Conservation (phyloP, 2,888 invertebrate species). For the Brachylomia viminalis region DNA sequence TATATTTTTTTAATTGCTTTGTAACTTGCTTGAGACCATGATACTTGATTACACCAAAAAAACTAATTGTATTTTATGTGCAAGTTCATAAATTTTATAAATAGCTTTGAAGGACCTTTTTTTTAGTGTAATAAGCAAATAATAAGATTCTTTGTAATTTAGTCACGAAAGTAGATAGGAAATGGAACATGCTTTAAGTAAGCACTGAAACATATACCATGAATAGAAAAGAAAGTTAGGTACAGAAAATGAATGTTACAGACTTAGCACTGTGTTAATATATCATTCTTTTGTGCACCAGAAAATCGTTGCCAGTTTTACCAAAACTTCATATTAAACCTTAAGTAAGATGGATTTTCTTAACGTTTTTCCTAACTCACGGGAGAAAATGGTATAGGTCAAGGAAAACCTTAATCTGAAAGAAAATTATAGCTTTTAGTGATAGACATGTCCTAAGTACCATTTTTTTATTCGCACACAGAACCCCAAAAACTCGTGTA, state of each 20-base stretch:
- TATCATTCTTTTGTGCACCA: background rate
- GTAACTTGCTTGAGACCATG: background rate
- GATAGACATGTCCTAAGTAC: background rate
- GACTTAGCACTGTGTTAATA: background rate
- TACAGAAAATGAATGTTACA: background rate
- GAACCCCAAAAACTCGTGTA: conserved; percentile 55
- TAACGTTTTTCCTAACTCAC: background rate
- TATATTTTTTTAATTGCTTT: background rate
- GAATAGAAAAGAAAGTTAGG: background rate
- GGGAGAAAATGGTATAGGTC: background rate
- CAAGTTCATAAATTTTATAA: background rate
- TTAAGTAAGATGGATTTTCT: background rate
- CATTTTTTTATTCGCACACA: conserved; percentile 11
- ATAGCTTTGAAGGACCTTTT: background rate
- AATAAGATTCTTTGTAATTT: background rate
- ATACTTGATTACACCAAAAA: background rate
- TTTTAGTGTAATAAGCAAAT: background rate
- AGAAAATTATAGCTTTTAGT: background rate
- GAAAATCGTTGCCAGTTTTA: background rate
- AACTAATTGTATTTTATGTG: background rate
- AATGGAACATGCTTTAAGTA: background rate
- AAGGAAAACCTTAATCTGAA: background rate
- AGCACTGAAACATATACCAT: background rate
- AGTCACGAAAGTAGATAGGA: background rate
- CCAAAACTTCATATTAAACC: background rate